A percentile compares a stretch with the other conserved stretches of the same genome.
These are phyloP conservation scores for Callyntrura sp. DNA, from an alignment of 2,888 invertebrate species.

Conservation along the genomic window DNA sequence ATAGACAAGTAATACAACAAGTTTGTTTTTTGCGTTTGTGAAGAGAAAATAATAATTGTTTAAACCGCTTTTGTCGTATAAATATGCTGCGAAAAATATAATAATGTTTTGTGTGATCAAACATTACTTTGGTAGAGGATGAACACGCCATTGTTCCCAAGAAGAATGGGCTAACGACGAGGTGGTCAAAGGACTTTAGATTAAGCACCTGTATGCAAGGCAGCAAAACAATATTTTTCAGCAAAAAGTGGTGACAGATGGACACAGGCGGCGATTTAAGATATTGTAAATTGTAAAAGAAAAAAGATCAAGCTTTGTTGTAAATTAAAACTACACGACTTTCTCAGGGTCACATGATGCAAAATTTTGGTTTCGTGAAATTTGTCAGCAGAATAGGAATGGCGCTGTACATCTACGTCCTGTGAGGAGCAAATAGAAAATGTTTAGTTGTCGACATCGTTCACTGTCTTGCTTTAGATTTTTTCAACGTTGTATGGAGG, in stretches of 20 bases:
- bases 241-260: constrained; percentile 23
- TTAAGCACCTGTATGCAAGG: not conserved
- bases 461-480: too few species aligned
- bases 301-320: not conserved
- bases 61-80: not conserved
- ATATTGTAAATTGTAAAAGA: constrained; percentile 1
- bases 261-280: not conserved
- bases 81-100: not conserved
- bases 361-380: constrained; percentile 11
- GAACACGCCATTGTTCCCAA: not conserved
- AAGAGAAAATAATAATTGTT: not conserved
- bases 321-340: not conserved
- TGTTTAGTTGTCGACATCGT: too few species aligned
- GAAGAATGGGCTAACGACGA: too few species aligned
- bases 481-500: too few species aligned
- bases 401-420: too few species aligned
- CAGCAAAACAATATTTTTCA: not conserved
- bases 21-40: not conserved
- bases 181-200: too few species aligned
- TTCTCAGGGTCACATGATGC: constrained; percentile 26
- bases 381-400: too few species aligned
- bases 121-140: too few species aligned
- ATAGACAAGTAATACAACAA: not conserved
- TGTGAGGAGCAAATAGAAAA: too few species aligned
- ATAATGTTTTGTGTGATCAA: not conserved